These are phyloP conservation scores for Diogma glabrata DNA, from an alignment of 2,888 invertebrate genomes.

Conservation along the genomic window DNA sequence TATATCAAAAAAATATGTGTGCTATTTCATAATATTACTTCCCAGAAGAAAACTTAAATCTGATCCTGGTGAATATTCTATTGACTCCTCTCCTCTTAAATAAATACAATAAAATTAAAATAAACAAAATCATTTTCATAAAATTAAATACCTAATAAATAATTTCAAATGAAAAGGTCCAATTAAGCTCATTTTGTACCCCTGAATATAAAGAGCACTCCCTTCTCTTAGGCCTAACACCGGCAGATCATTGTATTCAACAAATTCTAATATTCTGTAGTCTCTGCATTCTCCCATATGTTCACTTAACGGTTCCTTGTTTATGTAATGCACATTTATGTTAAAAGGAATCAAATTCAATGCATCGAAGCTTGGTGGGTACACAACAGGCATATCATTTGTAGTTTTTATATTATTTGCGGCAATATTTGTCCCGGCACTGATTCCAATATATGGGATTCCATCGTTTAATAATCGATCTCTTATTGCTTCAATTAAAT, in stretches of 20 bases:
- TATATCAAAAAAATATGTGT: too few relatives aligned
- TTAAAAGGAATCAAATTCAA: constrained; percentile 66
- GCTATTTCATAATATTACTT: too few relatives aligned
- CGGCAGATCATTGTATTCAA: constrained; percentile 44
- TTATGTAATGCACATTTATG: constrained; percentile 75
- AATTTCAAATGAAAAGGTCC: constrained; percentile 52
- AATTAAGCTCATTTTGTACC: constrained; percentile 44
- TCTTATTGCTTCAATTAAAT: constrained; percentile 50
- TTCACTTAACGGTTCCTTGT: constrained; percentile 41
- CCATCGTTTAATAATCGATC: constrained; percentile 50
- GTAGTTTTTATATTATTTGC: constrained; percentile 70
- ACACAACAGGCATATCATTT: constrained; percentile 78
- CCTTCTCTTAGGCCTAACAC: constrained; percentile 67
- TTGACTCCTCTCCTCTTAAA: constrained; percentile 14
- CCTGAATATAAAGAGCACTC: constrained; percentile 48
- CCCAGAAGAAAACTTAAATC: constrained; percentile 19
- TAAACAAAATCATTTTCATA: constrained; percentile 12
- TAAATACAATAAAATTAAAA: constrained; percentile 13
- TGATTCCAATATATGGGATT: constrained; percentile 62
- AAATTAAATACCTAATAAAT: constrained; percentile 47
- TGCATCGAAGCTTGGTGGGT: constrained; percentile 61
- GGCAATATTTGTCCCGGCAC: constrained; percentile 75
- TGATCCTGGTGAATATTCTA: constrained; percentile 13
- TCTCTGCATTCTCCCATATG: constrained; percentile 75
- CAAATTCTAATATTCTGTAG: constrained; percentile 57